These are phyloP conservation scores for Apotomis turbidana DNA, from an alignment of 2,888 invertebrate genomes.

Conservation along the genomic window DNA sequence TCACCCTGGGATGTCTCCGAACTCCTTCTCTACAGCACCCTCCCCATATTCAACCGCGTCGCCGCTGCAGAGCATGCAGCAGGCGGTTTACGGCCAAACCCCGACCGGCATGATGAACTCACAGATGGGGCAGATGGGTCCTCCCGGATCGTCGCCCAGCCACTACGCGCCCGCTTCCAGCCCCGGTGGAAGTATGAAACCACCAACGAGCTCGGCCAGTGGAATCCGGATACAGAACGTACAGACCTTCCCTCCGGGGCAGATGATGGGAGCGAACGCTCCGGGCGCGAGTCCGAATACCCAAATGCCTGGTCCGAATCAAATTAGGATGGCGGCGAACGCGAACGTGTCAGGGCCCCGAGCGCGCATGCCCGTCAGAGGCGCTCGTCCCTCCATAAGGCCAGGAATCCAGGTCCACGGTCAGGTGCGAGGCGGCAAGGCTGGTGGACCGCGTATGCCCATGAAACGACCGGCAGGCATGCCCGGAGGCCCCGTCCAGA, in stretches of 20 bases:
- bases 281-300: constrained; percentile 47
- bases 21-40: constrained; percentile 59
- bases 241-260: constrained; percentile 72
- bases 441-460: constrained; percentile 69
- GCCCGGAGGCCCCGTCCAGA: constrained; percentile 61
- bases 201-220: constrained; percentile 51
- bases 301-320: constrained; percentile 67
- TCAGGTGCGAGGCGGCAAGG: constrained; percentile 64
- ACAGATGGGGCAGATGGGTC: constrained; percentile 66
- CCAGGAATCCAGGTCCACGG: constrained; percentile 76
- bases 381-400: constrained; percentile 66
- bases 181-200: constrained; percentile 67
- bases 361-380: constrained; percentile 70
- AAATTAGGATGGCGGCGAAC: constrained; percentile 70
- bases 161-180: constrained; percentile 65
- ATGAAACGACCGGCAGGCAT: constrained; percentile 67
- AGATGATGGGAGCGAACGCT: constrained; percentile 47
- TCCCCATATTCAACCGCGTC: constrained; percentile 66
- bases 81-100: constrained; percentile 71
- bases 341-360: constrained; percentile 63
- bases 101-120: constrained; percentile 52
- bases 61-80: constrained; percentile 78
- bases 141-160: constrained; percentile 57
- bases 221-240: constrained; percentile 74
- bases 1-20: constrained; percentile 59